These are phyloP conservation scores for Oreochromis tanganicae DNA, from an alignment of 2,113 vertebrate species.

Conservation along the genomic window DNA sequence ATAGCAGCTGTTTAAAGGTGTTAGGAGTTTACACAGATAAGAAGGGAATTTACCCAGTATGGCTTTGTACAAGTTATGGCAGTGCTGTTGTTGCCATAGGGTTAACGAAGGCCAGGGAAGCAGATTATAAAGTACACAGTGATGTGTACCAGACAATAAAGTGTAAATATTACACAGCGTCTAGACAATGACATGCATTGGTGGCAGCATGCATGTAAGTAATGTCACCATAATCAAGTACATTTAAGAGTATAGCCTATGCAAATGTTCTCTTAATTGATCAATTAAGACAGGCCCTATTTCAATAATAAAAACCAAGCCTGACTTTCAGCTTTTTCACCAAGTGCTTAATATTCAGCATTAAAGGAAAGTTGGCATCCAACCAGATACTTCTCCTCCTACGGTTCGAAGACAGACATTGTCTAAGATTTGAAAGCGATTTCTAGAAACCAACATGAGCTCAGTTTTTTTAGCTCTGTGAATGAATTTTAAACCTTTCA, in stretches of 20 bases:
- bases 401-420: not conserved
- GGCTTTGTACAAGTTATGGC: not conserved
- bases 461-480: not conserved
- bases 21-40: not conserved
- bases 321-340: not conserved
- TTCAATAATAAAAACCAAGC: not conserved
- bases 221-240: not conserved
- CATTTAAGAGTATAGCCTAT: not conserved
- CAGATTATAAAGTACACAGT: not conserved
- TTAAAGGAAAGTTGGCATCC: not conserved
- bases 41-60: not conserved
- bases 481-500: not conserved
- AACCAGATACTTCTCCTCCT: not conserved
- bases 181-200: not conserved
- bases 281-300: not conserved
- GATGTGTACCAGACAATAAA: not conserved
- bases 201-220: not conserved
- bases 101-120: not conserved
- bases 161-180: not conserved
- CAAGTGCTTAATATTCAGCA: not conserved
- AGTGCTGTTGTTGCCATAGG: not conserved
- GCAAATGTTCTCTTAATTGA: not conserved
- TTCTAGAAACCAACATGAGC: not conserved
- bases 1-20: not conserved
- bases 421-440: not conserved